Conservation (phyloP, 2,888 invertebrate genomes). For the Isoperla grammatica region DNA sequence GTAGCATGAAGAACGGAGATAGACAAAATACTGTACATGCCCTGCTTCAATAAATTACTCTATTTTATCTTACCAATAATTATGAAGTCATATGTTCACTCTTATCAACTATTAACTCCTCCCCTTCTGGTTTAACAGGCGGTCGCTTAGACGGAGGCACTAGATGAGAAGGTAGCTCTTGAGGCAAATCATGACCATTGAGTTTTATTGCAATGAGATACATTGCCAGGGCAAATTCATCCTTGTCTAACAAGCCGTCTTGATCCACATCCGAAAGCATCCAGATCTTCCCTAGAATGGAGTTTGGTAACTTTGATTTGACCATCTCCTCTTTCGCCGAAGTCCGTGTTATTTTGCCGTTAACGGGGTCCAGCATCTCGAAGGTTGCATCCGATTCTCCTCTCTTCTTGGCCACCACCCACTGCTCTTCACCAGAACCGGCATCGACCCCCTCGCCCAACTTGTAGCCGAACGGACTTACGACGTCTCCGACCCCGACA, state of each 20-base stretch:
- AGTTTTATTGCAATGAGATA: slow-evolving; percentile 90
- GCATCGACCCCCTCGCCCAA: slow-evolving; percentile 95
- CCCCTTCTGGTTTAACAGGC: neutral
- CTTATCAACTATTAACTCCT: neutral
- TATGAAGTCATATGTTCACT: neutral
- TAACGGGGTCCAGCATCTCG: slow-evolving; percentile 70
- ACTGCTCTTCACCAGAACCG: slow-evolving; percentile 91
- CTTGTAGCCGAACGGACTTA: slow-evolving; percentile 90
- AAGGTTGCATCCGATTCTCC: slow-evolving; percentile 81
- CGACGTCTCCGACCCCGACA: slow-evolving; percentile 79
- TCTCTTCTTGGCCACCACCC: slow-evolving; percentile 92
- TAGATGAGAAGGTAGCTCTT: slow-evolving; percentile 80
- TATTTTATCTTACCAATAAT: slow-evolving; percentile 1
- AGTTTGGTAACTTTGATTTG: slow-evolving; percentile 96
- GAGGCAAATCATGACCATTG: slow-evolving; percentile 88
- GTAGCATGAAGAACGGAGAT: neutral
- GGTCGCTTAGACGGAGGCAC: slow-evolving; percentile 77
- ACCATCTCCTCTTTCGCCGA: slow-evolving; percentile 94
- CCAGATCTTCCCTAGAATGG: slow-evolving; percentile 96
- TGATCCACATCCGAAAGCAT: slow-evolving; percentile 94
- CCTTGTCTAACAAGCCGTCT: slow-evolving; percentile 90
- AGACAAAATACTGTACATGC: neutral
- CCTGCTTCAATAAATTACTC: neutral
- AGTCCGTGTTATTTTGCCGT: slow-evolving; percentile 90
- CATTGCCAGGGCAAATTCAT: slow-evolving; percentile 97